phyloP scores from a whole-genome alignment of 2,888 invertebrate genomes.

The Lycocerus yunnanus region DNA sequence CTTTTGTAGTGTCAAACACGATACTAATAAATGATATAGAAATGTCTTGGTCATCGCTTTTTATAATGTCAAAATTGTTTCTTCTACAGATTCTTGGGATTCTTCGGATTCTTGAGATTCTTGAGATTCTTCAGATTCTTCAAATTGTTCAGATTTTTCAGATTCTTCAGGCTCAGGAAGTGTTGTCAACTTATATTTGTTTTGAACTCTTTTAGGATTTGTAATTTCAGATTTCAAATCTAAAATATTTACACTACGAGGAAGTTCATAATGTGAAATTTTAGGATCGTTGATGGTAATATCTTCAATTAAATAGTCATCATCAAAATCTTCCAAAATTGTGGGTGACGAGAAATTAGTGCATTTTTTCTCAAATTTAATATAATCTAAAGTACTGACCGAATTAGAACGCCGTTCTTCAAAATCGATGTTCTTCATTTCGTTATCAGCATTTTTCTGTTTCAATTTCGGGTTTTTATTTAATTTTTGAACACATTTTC shows the following conservation, averaged over 20 bases:
- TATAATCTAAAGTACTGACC: background rate
- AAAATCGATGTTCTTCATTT: background rate
- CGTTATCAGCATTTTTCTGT: too few species aligned
- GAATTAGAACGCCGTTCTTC: background rate
- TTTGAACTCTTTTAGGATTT: background rate
- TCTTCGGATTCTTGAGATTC: too few species aligned
- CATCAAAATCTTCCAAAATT: background rate
- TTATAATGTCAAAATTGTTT: too few species aligned
- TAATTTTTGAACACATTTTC: background rate
- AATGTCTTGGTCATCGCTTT: too few species aligned
- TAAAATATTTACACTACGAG: background rate
- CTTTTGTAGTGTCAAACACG: too few species aligned
- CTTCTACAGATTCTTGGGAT: too few species aligned
- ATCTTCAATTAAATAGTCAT: background rate
- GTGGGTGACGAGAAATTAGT: background rate
- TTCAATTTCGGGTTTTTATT: background rate
- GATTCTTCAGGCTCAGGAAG: background rate
- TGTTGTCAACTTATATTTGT: background rate
- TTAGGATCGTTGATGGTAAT: background rate
- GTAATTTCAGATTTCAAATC: background rate
- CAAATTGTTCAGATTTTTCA: too few species aligned
- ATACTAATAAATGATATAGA: too few species aligned
- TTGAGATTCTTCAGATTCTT: too few species aligned
- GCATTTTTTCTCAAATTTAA: background rate
- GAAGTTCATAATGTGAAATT: background rate